Evolutionary conservation across 2,113 vertebrate genomes (phyloP), one percentile per base, ranked within the genome.

Genomic region (Gorilla gorilla): DNA sequence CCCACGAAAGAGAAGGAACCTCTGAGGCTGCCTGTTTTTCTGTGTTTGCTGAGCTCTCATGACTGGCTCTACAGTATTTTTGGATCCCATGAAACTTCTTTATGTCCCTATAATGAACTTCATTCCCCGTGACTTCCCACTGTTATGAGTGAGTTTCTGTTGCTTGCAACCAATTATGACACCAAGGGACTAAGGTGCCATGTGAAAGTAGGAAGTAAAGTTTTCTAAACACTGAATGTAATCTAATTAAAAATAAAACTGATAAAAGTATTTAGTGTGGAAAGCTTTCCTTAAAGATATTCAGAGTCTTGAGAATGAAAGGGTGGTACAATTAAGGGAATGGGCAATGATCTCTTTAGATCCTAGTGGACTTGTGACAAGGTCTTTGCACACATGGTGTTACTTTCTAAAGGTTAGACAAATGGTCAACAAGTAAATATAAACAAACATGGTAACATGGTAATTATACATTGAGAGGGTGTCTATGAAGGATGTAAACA

Each of bases 51-150:
- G 22, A 76, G 18, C 14, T 89, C 9, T 75, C 8, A 32, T 20
- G 40, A 45, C n/a, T 80, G 38, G 8, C 50, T 93, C 8, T 64
- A 1, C 4, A 55, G 11, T 80, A 84, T 96, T 50, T 85, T 43
- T n/a, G 38, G 70, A 70, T 73, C 16, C 57, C 10, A 48, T 48
- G 8, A 87, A 43, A 22, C 18, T 25, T 81, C 75, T 93, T 68
- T 66, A 70, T 84, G 17, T 18, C 10, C 3, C 48, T 48, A 22
- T 4, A 81, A 83, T 38, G 50, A 50, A 59, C 25, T 88, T 92
- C 38, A 18, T n/a, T 96, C 32, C 79, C 93, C 87, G 92, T 57
- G 68, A 96, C 57, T 96, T 86, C 32, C 23, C 43, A 45, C 35
- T 40, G 23, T 20, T 50, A 27, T 57, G 57, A 90, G 23, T 61